Percentiles rank a stretch among this genome's conserved stretches.
These are phyloP conservation scores for Poecilia velifera DNA, from an alignment of 2,797 vertebrate genomes.

Conservation along the genomic window DNA sequence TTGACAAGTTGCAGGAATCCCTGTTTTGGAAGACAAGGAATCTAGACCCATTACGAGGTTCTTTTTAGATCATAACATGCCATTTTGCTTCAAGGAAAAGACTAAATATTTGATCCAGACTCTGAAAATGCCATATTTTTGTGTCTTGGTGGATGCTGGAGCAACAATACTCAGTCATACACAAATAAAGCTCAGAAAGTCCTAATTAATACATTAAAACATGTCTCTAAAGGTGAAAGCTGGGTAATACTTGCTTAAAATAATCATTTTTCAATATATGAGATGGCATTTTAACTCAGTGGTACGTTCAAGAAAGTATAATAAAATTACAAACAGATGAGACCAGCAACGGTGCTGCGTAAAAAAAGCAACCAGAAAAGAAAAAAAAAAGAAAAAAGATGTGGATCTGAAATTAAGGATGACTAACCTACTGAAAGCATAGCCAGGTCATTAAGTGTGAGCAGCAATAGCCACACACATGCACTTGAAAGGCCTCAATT, in stretches of 20 bases:
- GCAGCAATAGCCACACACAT: conserved; percentile 56
- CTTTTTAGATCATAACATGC: conserved; percentile 8
- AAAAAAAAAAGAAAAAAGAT: not conserved
- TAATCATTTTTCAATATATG: not conserved
- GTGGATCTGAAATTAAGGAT: conserved; percentile 21
- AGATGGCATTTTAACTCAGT: conserved; percentile 2
- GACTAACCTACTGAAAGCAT: conserved; percentile 38
- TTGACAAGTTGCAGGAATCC: conserved; percentile 40
- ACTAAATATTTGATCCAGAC: conserved; percentile 8
- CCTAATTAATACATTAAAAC: not conserved
- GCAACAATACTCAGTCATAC: not conserved
- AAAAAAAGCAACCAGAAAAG: conserved; percentile 6
- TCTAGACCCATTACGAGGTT: not conserved
- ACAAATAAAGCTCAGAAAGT: not conserved
- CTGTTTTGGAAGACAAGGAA: not conserved
- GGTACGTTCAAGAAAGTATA: conserved; percentile 1
- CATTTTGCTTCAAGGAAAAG: not conserved
- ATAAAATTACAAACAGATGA: conserved; percentile 20
- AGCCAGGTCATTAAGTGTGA: conserved; percentile 46
- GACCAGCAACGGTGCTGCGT: conserved; percentile 7
- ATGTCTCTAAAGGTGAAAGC: not conserved
- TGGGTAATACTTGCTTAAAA: not conserved
- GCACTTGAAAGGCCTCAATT: conserved; percentile 65
- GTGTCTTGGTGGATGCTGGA: not conserved
- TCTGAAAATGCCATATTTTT: not conserved